A percentile compares a stretch with the other conserved stretches of the same genome.
Conservation (phyloP, 2,113 vertebrate species). For the Strix aluco region DNA sequence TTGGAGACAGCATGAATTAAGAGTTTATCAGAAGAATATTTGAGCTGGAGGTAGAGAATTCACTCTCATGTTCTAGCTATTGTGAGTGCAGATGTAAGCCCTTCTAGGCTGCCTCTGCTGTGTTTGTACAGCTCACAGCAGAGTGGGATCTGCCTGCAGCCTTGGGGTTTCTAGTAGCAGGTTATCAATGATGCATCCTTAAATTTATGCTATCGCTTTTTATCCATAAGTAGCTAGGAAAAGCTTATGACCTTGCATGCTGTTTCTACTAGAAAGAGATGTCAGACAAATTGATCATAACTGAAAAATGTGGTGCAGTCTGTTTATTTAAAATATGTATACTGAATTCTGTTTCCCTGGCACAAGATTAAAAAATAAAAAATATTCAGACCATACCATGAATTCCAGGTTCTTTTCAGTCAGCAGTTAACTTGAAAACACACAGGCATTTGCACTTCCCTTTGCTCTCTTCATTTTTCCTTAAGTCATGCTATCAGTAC, state of each 20-base stretch:
- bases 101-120: not conserved
- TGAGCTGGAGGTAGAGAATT: conserved; percentile 12
- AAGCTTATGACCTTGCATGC: conserved; percentile 3
- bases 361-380: not conserved
- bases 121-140: not conserved
- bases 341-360: not conserved
- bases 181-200: conserved; percentile 27
- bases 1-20: not conserved
- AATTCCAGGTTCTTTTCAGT: not conserved
- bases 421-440: not conserved
- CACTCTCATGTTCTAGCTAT: not conserved
- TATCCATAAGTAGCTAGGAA: conserved; percentile 19
- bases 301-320: not conserved
- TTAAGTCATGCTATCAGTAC: not conserved
- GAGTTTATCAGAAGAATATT: conserved; percentile 17
- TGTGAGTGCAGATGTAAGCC: conserved; percentile 16
- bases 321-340: not conserved
- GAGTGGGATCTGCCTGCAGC: not conserved
- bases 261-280: not conserved
- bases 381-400: not conserved
- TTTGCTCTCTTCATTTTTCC: not conserved
- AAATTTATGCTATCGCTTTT: conserved; percentile 12
- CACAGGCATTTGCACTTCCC: not conserved
- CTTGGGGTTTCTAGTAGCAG: conserved; percentile 8
- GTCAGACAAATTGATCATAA: not conserved